These are phyloP conservation scores for Volucella inflata DNA, from an alignment of 2,888 invertebrate genomes.

Conservation along the genomic window DNA sequence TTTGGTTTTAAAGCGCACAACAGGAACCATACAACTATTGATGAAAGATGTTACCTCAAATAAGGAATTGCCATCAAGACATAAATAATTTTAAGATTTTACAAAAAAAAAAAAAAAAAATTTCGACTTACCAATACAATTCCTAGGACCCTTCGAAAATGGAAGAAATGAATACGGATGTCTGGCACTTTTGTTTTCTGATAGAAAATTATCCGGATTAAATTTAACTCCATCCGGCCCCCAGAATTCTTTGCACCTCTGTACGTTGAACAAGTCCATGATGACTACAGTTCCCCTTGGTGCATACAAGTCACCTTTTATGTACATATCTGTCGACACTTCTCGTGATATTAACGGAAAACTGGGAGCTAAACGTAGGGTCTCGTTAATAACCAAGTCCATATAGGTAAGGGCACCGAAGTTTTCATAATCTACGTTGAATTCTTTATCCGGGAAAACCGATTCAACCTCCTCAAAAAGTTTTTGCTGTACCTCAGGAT, in stretches of 20 bases:
- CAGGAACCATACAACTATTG: no score
- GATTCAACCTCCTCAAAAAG: conserved; percentile 73
- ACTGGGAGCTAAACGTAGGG: conserved; percentile 77
- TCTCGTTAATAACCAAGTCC: conserved; percentile 77
- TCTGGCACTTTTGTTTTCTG: no score
- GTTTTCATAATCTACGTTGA: conserved; percentile 50
- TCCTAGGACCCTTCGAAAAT: conserved; percentile 82
- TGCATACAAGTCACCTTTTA: conserved; percentile 4
- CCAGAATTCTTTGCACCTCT: conserved; percentile 80
- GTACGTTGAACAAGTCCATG: conserved; percentile 82
- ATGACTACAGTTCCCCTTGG: conserved; percentile 80
- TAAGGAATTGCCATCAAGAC: no score
- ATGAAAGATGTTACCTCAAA: no score
- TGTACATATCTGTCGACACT: background rate
- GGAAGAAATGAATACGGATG: conserved; percentile 79
- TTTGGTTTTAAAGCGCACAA: no score
- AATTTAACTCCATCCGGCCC: conserved; percentile 79
- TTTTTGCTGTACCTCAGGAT: conserved; percentile 76
- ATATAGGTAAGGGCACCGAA: conserved; percentile 73
- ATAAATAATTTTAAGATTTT: no score
- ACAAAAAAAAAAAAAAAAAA: no score
- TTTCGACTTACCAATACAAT: conserved; percentile 81
- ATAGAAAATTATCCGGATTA: conserved; percentile 80
- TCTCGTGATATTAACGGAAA: conserved; percentile 73
- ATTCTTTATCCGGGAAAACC: conserved; percentile 42